These are phyloP conservation scores for Nerophis lumbriciformis DNA, from an alignment of 2,113 vertebrate genomes.

Conservation along the genomic window DNA sequence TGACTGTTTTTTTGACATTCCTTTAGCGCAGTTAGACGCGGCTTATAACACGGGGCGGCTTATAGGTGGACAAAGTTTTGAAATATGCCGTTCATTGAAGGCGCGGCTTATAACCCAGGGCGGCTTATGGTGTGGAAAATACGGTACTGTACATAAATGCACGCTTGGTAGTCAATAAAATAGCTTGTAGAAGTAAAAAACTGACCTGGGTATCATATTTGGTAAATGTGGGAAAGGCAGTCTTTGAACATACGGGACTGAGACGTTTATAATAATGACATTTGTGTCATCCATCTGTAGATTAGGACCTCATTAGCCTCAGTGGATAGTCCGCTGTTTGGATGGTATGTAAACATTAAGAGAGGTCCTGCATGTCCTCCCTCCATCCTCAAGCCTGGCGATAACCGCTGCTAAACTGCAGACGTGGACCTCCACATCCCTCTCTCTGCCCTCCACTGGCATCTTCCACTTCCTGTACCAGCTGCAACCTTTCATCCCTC, in stretches of 20 bases:
- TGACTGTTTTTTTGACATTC: too few relatives aligned
- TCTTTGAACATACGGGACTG: conserved; percentile 32
- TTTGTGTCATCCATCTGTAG: conserved; percentile 67
- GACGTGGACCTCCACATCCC: conserved; percentile 31
- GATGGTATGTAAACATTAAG: conserved; percentile 67
- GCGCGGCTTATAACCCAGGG: too few relatives aligned
- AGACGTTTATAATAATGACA: conserved; percentile 44
- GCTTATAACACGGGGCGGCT: too few relatives aligned
- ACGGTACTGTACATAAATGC: too few relatives aligned
- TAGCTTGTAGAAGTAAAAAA: too few relatives aligned
- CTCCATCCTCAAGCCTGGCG: conserved; percentile 44
- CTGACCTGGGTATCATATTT: neutral
- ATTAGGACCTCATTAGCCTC: conserved; percentile 72
- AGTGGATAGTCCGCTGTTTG: conserved; percentile 69
- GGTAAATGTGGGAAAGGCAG: neutral
- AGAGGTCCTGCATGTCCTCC: conserved; percentile 51
- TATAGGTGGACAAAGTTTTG: too few relatives aligned
- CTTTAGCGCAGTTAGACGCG: too few relatives aligned
- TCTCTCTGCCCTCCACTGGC: conserved; percentile 48
- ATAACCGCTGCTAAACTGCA: conserved; percentile 44
- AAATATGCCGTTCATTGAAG: too few relatives aligned
- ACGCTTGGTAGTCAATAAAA: too few relatives aligned
- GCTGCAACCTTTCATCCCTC: conserved; percentile 53
- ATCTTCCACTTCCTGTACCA: conserved; percentile 62
- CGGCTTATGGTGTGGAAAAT: too few relatives aligned